Percentiles rank a stretch among this genome's conserved stretches.
Conservation (phyloP, 2,888 invertebrate species). For the Peribatodes rhomboidaria region DNA sequence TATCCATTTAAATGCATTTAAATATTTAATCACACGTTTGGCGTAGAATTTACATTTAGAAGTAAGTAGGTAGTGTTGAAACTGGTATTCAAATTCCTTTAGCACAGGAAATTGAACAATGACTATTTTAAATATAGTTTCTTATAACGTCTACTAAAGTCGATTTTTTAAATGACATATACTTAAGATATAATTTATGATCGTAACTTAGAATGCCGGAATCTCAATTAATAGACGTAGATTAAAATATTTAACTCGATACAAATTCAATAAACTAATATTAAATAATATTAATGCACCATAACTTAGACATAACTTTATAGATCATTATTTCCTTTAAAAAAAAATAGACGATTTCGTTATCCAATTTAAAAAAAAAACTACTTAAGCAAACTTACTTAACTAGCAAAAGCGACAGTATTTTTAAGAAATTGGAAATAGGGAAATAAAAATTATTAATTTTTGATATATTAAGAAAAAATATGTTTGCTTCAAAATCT, state of each 20-base stretch:
- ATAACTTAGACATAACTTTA: background rate
- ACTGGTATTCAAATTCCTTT: slow-evolving; percentile 9
- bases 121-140: background rate
- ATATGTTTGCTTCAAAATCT: background rate
- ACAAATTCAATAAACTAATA: no score
- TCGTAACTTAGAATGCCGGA: background rate
- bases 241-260: background rate
- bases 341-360: no score
- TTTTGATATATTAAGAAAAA: no score
- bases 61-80: background rate
- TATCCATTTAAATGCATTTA: background rate
- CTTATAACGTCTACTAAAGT: background rate
- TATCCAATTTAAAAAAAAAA: no score
- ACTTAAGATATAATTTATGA: background rate
- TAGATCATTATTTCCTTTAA: no score
- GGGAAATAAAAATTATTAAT: no score
- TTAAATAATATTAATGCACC: no score
- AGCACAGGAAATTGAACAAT: slow-evolving; percentile 16
- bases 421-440: no score
- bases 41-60: slow-evolving; percentile 6
- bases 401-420: no score
- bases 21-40: background rate
- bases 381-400: no score
- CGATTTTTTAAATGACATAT: background rate
- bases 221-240: background rate